Evolutionary conservation across 2,888 invertebrate genomes (phyloP), one percentile per base, ranked within the genome.

Genomic region (Dolichomitus sp.): DNA sequence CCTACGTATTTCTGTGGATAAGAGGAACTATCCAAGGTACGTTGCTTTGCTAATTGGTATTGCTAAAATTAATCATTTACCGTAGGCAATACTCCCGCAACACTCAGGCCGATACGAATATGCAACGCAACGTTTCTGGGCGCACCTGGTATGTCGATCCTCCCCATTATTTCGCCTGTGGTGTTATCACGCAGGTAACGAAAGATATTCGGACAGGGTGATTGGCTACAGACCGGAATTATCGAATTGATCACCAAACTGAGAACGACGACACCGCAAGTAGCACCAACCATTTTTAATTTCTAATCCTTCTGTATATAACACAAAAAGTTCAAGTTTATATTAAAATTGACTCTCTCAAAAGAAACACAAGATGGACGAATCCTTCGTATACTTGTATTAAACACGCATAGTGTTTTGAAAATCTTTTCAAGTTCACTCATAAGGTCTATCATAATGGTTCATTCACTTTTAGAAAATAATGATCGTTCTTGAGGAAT

Each of bases 1-100:
- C 93, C 93, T 2, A 90, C 89, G 68, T 93, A 92, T 81, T 87
- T 88, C 92, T 93, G 40, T 14, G 77, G 52, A 52, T 73, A 75
- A 48, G 68, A 48, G 11, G 14, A 48, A 19, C 14, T 4, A 19
- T 30, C 27, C 48, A 23, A 19, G 12, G 3, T 50, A 19, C 1
- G 42, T 65, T 65, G 17, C 14, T n/a, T 11, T 6, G 33, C 4
- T 9, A 33, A 2, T 59, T 33, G n/a, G n/a, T 17, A 17, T 23
- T 14, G 19, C 9, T 12, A 6, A 70, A 19, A 48, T 23, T 70
- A 40, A 63, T 42, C 14, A 65, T 27, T 45, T 30, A 92, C 92
- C 81, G 90, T 86, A 5, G 91, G 90, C 37, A 92, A 79, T 4
- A 82, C 79, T 19, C 84, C 82, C 12, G 88, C 86, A 5, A 92